phyloP scores from a whole-genome alignment of 2,113 vertebrate genomes.

The Erinaceus europaeus region DNA sequence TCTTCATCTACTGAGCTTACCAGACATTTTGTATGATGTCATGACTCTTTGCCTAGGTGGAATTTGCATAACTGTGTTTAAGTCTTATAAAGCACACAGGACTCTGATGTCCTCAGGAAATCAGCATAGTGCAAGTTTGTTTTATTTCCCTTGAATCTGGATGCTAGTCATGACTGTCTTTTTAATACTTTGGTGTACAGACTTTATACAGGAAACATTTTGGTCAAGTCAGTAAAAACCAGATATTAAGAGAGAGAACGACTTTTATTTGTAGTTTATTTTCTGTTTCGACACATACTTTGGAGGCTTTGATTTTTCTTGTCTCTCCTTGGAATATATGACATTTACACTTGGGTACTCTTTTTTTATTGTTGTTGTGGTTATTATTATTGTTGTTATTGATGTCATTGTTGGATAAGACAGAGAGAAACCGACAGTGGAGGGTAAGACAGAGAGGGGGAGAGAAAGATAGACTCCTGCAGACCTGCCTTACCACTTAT shows the following conservation, averaged over 20 bases:
- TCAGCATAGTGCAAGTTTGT: background rate
- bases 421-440: too few species aligned
- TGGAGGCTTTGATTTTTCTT: constrained; percentile 34
- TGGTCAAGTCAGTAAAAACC: constrained; percentile 20
- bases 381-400: too few species aligned
- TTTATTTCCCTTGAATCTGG: background rate
- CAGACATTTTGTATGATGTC: background rate
- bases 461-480: too few species aligned
- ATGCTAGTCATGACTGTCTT: background rate
- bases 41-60: background rate
- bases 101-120: background rate
- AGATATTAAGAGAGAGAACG: constrained; percentile 32
- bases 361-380: too few species aligned
- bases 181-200: constrained; percentile 47
- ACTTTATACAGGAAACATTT: constrained; percentile 49
- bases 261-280: constrained; percentile 47
- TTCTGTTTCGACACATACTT: constrained; percentile 20
- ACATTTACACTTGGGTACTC: background rate
- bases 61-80: background rate
- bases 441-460: too few species aligned
- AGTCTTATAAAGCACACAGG: background rate
- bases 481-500: too few species aligned
- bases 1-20: background rate
- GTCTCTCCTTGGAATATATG: background rate
- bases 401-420: too few species aligned